Evolutionary conservation across 2,888 invertebrate genomes (phyloP).

Genomic region (Tetheella fluctuosa): DNA sequence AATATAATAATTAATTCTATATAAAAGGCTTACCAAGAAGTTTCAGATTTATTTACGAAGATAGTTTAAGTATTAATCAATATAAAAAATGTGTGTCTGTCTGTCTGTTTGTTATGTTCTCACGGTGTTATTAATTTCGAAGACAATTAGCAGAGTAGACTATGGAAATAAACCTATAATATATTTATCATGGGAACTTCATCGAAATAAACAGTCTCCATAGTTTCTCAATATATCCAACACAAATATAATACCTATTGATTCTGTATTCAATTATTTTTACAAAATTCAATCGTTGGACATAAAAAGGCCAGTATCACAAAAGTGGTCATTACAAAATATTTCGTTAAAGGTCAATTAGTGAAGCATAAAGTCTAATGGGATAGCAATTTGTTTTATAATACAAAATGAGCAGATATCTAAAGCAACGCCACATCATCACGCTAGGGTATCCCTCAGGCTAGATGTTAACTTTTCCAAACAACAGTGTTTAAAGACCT

Average conservation of each 20-base stretch:
- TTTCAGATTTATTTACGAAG: too few species aligned
- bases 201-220: too few species aligned
- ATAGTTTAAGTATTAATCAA: too few species aligned
- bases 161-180: too few species aligned
- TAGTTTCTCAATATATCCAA: background rate
- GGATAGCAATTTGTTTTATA: constrained; percentile 43
- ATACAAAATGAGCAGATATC: constrained; percentile 30
- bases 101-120: too few species aligned
- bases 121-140: too few species aligned
- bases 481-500: constrained; percentile 37
- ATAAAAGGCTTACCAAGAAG: too few species aligned
- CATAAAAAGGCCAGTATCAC: constrained; percentile 15
- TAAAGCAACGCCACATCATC: constrained; percentile 33
- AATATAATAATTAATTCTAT: too few species aligned
- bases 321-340: constrained; percentile 29
- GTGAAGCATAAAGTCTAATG: constrained; percentile 41
- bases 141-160: too few species aligned
- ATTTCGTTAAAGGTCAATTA: constrained; percentile 35
- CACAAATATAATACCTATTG: background rate
- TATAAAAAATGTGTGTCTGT: too few species aligned
- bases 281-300: constrained; percentile 15
- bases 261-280: background rate
- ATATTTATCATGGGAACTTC: too few species aligned
- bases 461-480: constrained; percentile 43
- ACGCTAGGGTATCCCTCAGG: constrained; percentile 45